Evolutionary conservation across 2,888 invertebrate genomes (phyloP), one percentile per base, ranked within the genome.

Genomic region (Leptothorax acervorum): DNA sequence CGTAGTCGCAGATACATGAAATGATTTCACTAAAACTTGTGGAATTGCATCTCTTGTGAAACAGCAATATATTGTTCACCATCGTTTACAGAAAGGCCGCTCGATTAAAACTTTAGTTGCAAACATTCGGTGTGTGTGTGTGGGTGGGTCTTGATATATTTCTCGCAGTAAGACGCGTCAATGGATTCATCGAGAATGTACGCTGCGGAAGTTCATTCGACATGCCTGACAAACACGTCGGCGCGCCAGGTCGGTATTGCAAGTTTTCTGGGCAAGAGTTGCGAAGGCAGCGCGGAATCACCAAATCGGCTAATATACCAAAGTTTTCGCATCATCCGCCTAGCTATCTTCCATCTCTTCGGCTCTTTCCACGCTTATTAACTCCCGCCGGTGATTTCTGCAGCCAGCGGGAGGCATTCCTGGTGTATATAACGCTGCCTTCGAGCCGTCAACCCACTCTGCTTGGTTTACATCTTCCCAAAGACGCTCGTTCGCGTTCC

Each of bases 241-340:
- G 73, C 82, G 73, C 83, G 83, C 87, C 84, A 51, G 82, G 84
- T 82, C 78, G 86, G 82, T 82, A 86, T 88, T 88, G 90, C 86
- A 92, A 93, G 90, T 93, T 93, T 91, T 82, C 88, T 90, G 85
- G 73, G 89, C 88, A 28, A 51, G 60, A 35, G 87, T 90, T 90
- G 93, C 92, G 92, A 88, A 94, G 93, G 92, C 92, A 92, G 87
- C 91, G 83, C 89, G 93, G 92, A 71, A 94, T 94, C 94, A 93
- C 92, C 93, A 92, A 93, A 93, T 93, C 93, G 91, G 92, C 93
- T 94, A 93, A 94, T 94, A 94, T 93, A 93, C 93, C 93, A 93
- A 94, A 95, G 93, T 94, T 95, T 94, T 94, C 94, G 93, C 94
- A 94, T 94, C 94, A 94, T 94, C 94, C 92, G 90, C 88, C 91